Evolutionary conservation across 2,888 invertebrate genomes (phyloP).

Genomic region (Leucoptera coffeella): DNA sequence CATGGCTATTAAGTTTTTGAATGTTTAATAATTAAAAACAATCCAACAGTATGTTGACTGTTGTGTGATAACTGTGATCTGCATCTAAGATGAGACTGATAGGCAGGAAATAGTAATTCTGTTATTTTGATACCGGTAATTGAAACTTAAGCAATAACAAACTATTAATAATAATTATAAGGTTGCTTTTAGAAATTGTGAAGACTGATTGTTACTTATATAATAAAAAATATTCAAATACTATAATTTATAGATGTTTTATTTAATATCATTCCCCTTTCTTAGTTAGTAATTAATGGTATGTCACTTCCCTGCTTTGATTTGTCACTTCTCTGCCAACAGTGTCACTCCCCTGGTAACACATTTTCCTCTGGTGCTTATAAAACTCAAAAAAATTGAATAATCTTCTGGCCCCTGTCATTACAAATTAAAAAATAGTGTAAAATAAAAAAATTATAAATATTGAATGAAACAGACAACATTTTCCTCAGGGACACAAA

Average conservation of each 20-base stretch:
- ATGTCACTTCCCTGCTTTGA: slow-evolving; percentile 6
- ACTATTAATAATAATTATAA: slow-evolving; percentile 6
- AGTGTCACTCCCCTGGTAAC: slow-evolving; percentile 8
- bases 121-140: slow-evolving; percentile 4
- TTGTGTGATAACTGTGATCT: too few relatives aligned
- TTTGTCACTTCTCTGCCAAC: slow-evolving; percentile 7
- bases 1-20: slow-evolving; percentile 3
- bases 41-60: too few relatives aligned
- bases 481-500: slow-evolving; percentile 5
- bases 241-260: slow-evolving; percentile 4
- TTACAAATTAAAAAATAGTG: slow-evolving; percentile 1
- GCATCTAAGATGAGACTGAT: slow-evolving; percentile 3
- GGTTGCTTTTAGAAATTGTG: slow-evolving; percentile 4
- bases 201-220: slow-evolving; percentile 3
- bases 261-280: slow-evolving; percentile 5
- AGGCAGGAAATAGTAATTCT: slow-evolving; percentile 5
- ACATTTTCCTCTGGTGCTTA: slow-evolving; percentile 8
- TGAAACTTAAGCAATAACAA: slow-evolving; percentile 5
- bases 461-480: slow-evolving; percentile 4
- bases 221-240: slow-evolving; percentile 5
- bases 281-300: slow-evolving; percentile 5
- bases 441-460: slow-evolving; percentile 2
- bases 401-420: slow-evolving; percentile 6
- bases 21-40: slow-evolving; percentile 4
- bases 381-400: slow-evolving; percentile 6